phyloP scores from a whole-genome alignment of 2,113 vertebrate species.

The Machaerirhynchus nigripectus region DNA sequence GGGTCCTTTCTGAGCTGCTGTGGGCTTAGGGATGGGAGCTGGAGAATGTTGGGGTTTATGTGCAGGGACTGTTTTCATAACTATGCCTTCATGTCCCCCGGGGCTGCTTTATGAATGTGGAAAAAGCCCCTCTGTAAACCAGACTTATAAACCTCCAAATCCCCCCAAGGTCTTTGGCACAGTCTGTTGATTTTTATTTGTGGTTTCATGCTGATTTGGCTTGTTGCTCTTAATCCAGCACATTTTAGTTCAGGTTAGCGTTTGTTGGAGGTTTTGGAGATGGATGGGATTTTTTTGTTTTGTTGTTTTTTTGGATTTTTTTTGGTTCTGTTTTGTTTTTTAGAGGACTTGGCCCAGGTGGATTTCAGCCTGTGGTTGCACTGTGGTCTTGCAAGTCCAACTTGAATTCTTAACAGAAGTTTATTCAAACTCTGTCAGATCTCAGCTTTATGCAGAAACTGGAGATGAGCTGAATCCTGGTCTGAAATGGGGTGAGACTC shows the following conservation, averaged over 20 bases:
- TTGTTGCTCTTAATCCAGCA: slow-evolving; percentile 24
- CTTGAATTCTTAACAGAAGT: background rate
- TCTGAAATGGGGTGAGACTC: background rate
- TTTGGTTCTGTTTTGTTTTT: background rate
- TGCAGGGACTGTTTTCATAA: background rate
- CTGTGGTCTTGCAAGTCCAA: background rate
- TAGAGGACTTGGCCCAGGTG: background rate
- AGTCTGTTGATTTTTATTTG: slow-evolving; percentile 47
- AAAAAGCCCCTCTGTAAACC: slow-evolving; percentile 28
- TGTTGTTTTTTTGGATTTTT: background rate
- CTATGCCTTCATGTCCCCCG: background rate
- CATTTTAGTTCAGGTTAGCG: background rate
- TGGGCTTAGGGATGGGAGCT: background rate
- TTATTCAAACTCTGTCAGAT: background rate
- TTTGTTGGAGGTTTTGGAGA: background rate
- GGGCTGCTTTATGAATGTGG: slow-evolving; percentile 2
- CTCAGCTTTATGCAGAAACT: background rate
- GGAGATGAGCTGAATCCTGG: background rate
- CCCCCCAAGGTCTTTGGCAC: slow-evolving; percentile 27
- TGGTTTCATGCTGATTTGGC: slow-evolving; percentile 53
- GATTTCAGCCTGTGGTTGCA: background rate
- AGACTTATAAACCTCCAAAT: background rate
- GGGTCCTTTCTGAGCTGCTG: background rate
- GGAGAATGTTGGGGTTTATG: background rate
- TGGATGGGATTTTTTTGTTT: background rate